Evolutionary conservation across 2,113 vertebrate species (phyloP).

Genomic region (Pterocles gutturalis): DNA sequence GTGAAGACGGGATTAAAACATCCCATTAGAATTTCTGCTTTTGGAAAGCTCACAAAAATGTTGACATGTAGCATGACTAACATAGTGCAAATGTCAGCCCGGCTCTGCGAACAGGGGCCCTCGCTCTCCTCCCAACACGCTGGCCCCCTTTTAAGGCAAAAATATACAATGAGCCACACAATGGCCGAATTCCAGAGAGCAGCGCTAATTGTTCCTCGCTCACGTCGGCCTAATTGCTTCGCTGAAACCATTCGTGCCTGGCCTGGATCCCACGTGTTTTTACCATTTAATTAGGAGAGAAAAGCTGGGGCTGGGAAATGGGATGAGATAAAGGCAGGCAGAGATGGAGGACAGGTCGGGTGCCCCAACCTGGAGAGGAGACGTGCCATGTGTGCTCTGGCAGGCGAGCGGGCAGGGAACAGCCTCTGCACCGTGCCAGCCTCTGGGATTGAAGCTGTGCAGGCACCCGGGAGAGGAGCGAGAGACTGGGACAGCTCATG

Average conservation of each 20-base stretch:
- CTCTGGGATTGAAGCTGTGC: neutral
- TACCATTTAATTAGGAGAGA: constrained; percentile 59
- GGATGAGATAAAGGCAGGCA: constrained; percentile 22
- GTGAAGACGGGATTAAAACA: constrained; percentile 53
- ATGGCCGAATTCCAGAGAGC: constrained; percentile 71
- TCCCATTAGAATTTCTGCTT: constrained; percentile 70
- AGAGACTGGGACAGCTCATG: neutral
- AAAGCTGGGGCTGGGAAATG: constrained; percentile 18
- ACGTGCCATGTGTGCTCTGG: fast-evolving
- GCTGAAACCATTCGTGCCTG: constrained; percentile 47
- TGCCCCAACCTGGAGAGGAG: neutral
- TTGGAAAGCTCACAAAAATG: constrained; percentile 75
- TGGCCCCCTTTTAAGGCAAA: constrained; percentile 74
- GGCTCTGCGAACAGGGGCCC: constrained; percentile 54
- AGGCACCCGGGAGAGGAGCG: neutral
- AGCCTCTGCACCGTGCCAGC: neutral
- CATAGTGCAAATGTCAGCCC: constrained; percentile 69
- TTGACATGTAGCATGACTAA: constrained; percentile 74
- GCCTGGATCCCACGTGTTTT: constrained; percentile 62
- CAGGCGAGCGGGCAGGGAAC: fast-evolving
- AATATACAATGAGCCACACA: constrained; percentile 69
- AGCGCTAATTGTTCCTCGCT: constrained; percentile 59
- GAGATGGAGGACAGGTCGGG: neutral
- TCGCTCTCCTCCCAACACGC: constrained; percentile 39
- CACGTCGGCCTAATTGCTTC: constrained; percentile 67